Base-by-base conservation (phyloP, 2,888 invertebrate species). In the Dryomyza anilis region DNA sequence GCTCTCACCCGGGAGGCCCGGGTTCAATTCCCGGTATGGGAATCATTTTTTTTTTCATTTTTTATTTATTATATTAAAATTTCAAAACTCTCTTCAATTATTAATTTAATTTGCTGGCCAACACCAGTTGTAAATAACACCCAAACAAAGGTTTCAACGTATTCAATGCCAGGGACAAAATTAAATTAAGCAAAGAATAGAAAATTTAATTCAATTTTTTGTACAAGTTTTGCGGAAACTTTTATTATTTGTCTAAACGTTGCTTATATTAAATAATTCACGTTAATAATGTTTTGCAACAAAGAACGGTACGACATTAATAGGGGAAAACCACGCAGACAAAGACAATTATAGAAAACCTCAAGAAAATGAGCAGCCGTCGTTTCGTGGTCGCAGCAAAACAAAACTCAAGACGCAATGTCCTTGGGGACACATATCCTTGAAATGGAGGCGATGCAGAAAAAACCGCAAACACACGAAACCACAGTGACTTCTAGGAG, bases 21-120 rank as follows among this genome's bases (percentile, higher is more conserved):
- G 90, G 91, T 91, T 91, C 90, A 90, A 90, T 91, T 90, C 89
- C 91, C 92, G 91, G 91, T 92, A 91, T 92, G 91, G 92, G 91
- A 91, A 79, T 25, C 23, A 46, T 52, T 64, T 65, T 66, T 64
- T 60, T 50, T 27, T 10, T 33, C 3, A 6, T 55, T 55, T 52
- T 39, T 61, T 27, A 52, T 27, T 52, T 43, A 12, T 50, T 8
- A 12, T 21, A 23, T 43, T 7, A 16, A n/a, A 29, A 48, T 64
- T 64, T 64, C 45, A 59, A 58, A 58, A 59, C 2, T 25, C 12
- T 50, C 21, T 23, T 50, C 48, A 12, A 50, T 50, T 50, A 50
- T 50, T 21, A 23, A 50, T 23, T 23, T 3, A 50, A 50, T 50
- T 50, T 50, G 7, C 7, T 1, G 14, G 46, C 25, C 23, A 5